phyloP scores from a whole-genome alignment of 2,113 vertebrate species.

The Morone saxatilis region DNA sequence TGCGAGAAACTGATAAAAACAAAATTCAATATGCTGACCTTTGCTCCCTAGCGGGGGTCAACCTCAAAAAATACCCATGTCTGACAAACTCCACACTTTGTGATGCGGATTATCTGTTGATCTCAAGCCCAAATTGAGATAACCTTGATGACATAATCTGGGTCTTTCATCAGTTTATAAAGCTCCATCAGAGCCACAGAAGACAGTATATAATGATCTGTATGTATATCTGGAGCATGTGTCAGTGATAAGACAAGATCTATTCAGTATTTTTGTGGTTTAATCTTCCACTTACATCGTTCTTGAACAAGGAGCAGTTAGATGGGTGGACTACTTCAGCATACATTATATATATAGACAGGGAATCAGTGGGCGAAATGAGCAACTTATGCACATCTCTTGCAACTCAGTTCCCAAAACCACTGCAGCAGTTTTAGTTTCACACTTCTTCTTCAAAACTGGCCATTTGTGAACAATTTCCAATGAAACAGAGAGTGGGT shows the following conservation, averaged over 20 bases:
- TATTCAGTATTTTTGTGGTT: too few species aligned
- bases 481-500: not conserved
- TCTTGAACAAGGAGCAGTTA: not conserved
- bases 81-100: not conserved
- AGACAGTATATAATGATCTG: not conserved
- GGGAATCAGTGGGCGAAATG: slow-evolving; percentile 27
- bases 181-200: not conserved
- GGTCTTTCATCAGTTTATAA: not conserved
- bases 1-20: not conserved
- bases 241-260: not conserved
- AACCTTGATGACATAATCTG: not conserved
- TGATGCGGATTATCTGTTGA: not conserved
- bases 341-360: not conserved
- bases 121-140: not conserved
- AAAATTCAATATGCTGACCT: not conserved
- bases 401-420: slow-evolving; percentile 25
- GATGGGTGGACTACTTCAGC: not conserved
- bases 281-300: too few species aligned
- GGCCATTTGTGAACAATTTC: not conserved
- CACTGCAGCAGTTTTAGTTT: slow-evolving; percentile 7
- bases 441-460: slow-evolving; percentile 7
- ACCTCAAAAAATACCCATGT: not conserved
- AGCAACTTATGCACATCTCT: not conserved
- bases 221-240: not conserved
- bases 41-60: too few species aligned